phyloP scores from a whole-genome alignment of 2,888 invertebrate genomes.

The Thymelicus acteon region DNA sequence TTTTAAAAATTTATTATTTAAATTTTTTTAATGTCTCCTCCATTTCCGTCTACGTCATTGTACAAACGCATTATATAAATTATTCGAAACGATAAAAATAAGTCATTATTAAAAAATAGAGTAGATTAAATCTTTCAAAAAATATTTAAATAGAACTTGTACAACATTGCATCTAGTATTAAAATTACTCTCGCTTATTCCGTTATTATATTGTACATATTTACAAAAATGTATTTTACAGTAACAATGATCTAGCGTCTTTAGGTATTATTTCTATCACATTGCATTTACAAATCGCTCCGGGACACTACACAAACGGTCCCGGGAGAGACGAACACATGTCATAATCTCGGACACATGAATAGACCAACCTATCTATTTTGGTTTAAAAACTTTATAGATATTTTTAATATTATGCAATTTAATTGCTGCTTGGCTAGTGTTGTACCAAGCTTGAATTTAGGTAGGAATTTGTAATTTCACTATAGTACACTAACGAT shows the following conservation, averaged over 20 bases:
- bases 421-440: too few relatives aligned
- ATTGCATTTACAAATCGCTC: constrained; percentile 63
- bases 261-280: constrained; percentile 84
- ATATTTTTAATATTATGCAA: too few relatives aligned
- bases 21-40: constrained; percentile 81
- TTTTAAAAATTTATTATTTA: constrained; percentile 82
- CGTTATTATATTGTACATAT: constrained; percentile 82
- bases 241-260: constrained; percentile 84
- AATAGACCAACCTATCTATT: background rate
- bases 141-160: constrained; percentile 82
- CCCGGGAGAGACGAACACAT: background rate
- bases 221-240: constrained; percentile 82
- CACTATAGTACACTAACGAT: too few relatives aligned
- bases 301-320: constrained; percentile 46
- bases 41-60: constrained; percentile 78
- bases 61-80: constrained; percentile 83
- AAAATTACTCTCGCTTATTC: constrained; percentile 76
- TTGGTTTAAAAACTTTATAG: background rate
- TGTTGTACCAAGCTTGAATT: too few relatives aligned
- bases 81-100: constrained; percentile 83
- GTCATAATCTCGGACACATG: background rate
- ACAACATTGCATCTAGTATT: constrained; percentile 83
- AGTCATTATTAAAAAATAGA: constrained; percentile 80
- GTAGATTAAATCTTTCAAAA: constrained; percentile 83
- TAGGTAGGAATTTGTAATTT: too few relatives aligned